phyloP scores from a whole-genome alignment of 2,797 vertebrate genomes.

The Eleutherodactylus coqui region DNA sequence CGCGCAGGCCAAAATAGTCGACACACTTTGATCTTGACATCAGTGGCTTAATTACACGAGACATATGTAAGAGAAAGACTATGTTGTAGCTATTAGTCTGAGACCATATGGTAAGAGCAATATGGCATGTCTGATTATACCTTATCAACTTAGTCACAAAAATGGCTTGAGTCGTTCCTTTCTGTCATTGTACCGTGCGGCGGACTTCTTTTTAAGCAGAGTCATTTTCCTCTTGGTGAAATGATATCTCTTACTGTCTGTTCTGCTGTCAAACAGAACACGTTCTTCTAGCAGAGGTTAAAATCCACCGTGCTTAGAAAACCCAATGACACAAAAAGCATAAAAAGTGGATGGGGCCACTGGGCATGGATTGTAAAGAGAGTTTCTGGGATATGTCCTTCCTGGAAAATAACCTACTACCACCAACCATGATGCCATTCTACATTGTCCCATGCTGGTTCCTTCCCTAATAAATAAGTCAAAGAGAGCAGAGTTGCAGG shows the following conservation, averaged over 20 bases:
- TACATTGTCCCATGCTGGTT: too few relatives aligned
- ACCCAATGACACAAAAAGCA: not conserved
- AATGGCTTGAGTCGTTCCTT: slow-evolving; percentile 1
- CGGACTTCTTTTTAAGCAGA: not conserved
- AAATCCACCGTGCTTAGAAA: not conserved
- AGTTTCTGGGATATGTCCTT: too few relatives aligned
- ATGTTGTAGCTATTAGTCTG: slow-evolving; percentile 33
- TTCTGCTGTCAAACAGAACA: not conserved
- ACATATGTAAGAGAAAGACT: slow-evolving; percentile 42
- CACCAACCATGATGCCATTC: too few relatives aligned
- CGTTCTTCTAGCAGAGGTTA: not conserved
- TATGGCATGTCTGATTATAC: slow-evolving; percentile 46
- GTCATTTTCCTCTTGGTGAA: not conserved
- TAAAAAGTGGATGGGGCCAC: not conserved
- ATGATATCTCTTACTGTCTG: not conserved
- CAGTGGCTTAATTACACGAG: slow-evolving; percentile 53
- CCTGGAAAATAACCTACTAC: too few relatives aligned
- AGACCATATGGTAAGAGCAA: slow-evolving; percentile 47
- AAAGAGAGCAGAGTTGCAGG: too few relatives aligned
- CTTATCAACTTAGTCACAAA: slow-evolving; percentile 29
- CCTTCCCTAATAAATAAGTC: too few relatives aligned
- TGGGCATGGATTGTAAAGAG: not conserved
- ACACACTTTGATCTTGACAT: slow-evolving; percentile 46
- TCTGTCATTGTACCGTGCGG: not conserved
- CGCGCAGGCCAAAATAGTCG: slow-evolving; percentile 32